Percentiles rank a stretch among this genome's conserved stretches.
These are phyloP conservation scores for Galerucella calmariensis DNA, from an alignment of 2,888 invertebrate genomes.

Conservation along the genomic window DNA sequence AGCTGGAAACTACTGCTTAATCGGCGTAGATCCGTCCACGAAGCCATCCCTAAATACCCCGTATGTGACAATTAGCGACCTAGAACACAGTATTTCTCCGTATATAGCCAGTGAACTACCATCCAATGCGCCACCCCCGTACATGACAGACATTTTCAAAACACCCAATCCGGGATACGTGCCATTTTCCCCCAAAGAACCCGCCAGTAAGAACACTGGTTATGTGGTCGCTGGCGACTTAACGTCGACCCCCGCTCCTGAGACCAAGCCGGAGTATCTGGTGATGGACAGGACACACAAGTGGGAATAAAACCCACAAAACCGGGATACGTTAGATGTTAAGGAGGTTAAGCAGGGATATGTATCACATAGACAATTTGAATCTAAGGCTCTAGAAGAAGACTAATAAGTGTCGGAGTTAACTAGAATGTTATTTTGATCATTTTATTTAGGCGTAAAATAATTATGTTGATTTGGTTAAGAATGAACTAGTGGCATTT, in stretches of 20 bases:
- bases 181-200: slow-evolving; percentile 48
- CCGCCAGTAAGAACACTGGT: slow-evolving; percentile 45
- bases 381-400: slow-evolving; percentile 58
- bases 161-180: slow-evolving; percentile 55
- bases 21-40: slow-evolving; percentile 52
- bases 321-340: slow-evolving; percentile 51
- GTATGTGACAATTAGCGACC: slow-evolving; percentile 49
- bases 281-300: slow-evolving; percentile 2
- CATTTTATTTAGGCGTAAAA: slow-evolving; percentile 4
- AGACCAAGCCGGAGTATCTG: slow-evolving; percentile 4
- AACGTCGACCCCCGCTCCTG: slow-evolving; percentile 11
- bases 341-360: slow-evolving; percentile 51
- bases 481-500: not conserved
- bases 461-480: not conserved
- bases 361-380: slow-evolving; percentile 59
- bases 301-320: slow-evolving; percentile 35
- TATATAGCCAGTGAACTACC: slow-evolving; percentile 47
- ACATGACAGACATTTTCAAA: slow-evolving; percentile 52
- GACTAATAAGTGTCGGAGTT: slow-evolving; percentile 49
- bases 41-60: slow-evolving; percentile 46
- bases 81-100: slow-evolving; percentile 42
- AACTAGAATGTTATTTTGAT: not conserved
- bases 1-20: slow-evolving; percentile 54
- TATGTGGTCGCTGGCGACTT: slow-evolving; percentile 56
- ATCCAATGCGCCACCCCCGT: slow-evolving; percentile 45